A percentile compares a stretch with the other conserved stretches of the same genome.
phyloP scores from a whole-genome alignment of 2,797 vertebrate genomes.

The Hydrolagus colliei region DNA sequence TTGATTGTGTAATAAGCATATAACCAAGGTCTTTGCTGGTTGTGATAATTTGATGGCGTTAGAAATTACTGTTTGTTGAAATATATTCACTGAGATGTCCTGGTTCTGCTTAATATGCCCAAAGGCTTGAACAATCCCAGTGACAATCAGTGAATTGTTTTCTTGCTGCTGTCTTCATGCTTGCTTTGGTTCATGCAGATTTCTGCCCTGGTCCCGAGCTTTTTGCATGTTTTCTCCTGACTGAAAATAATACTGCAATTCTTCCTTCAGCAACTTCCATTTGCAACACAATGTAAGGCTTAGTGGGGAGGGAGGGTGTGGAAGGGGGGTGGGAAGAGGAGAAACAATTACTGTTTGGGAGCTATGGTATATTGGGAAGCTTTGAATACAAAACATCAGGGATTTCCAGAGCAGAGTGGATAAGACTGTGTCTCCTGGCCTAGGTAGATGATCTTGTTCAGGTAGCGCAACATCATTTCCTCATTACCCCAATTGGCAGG shows the following conservation, averaged over 20 bases:
- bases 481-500: slow-evolving; percentile 19
- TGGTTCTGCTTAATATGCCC: background rate
- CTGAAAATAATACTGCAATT: background rate
- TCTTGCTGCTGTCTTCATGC: background rate
- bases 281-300: background rate
- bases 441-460: slow-evolving; percentile 24
- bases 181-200: background rate
- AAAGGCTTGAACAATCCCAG: background rate
- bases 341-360: background rate
- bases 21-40: too few relatives aligned
- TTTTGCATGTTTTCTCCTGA: too few relatives aligned
- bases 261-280: background rate
- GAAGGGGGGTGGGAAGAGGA: background rate
- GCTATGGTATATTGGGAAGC: background rate
- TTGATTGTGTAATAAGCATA: background rate
- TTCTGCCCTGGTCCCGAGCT: background rate
- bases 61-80: background rate
- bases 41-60: background rate
- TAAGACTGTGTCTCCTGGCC: background rate
- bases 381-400: background rate
- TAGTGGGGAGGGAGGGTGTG: background rate
- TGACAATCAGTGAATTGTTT: background rate
- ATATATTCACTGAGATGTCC: background rate
- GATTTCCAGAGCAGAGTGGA: background rate
- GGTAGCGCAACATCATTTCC: slow-evolving; percentile 14